Evolutionary conservation across 2,888 invertebrate genomes (phyloP), one percentile per base, ranked within the genome.

Genomic region (Sminthurinus aureus): DNA sequence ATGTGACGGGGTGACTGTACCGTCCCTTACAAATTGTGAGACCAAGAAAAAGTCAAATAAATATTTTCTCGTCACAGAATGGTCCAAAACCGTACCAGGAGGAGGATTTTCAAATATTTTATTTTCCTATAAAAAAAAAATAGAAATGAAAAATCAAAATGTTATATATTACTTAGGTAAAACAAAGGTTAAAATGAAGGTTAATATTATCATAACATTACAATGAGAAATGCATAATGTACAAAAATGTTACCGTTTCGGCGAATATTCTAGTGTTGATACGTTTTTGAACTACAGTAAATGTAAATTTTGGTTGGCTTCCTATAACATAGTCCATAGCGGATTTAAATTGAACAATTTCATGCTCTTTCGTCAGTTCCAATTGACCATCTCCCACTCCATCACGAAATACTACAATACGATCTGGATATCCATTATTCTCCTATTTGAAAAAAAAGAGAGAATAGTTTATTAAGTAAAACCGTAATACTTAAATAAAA

Each of bases 321-420:
- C 90, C 89, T 0, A 90, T 89, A 1, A 93, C 89, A 1, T 90
- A 87, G 0, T 90, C 86, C 86, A 93, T 92, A 77, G 92, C 92
- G 0, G 92, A 90, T 86, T 92, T 89, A 87, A 96, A 90, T 89
- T 96, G 98, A 0, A 93, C 92, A 0, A 97, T 93, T 91, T 99
- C 98, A 89, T 95, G 95, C 2, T 94, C 92, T n/a, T 92, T 90
- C 2, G 96, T 93, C 0, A 93, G 89, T 4, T 93, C 92, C 24
- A 99, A 89, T 89, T 97, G 94, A 0, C 98, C 97, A 89, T 98
- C 97, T 2, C 97, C 95, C 0, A 98, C 96, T 66, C 98, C 98
- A 90, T 99, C 98, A 84, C 98, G 93, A 91, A 94, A 98, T 64
- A 99, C 93, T 9, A 98, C 93, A 58, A 98, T 94, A 88, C 93